phyloP scores from a whole-genome alignment of 2,888 invertebrate genomes.

The Leptopilina myrica region DNA sequence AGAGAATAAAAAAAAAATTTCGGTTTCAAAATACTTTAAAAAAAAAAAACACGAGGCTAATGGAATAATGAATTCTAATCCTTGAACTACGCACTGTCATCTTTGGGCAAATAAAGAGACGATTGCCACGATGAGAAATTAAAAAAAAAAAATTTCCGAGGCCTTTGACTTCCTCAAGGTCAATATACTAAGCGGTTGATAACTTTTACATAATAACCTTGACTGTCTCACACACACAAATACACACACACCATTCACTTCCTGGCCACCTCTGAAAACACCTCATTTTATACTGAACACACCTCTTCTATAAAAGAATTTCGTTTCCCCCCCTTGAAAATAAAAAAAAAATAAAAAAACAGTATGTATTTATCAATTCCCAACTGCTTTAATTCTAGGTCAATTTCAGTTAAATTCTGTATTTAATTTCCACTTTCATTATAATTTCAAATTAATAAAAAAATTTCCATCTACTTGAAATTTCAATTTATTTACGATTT shows the following conservation, averaged over 20 bases:
- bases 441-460: too few species aligned
- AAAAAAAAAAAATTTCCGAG: constrained; percentile 51
- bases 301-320: constrained; percentile 16
- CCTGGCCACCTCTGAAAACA: constrained; percentile 62
- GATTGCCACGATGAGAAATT: constrained; percentile 40
- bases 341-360: too few species aligned
- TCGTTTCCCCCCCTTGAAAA: too few species aligned
- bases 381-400: not conserved
- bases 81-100: constrained; percentile 23
- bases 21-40: not conserved
- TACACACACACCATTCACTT: constrained; percentile 63
- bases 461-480: too few species aligned
- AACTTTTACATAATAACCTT: constrained; percentile 64
- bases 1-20: not conserved
- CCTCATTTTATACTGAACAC: constrained; percentile 13
- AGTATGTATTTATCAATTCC: too few species aligned
- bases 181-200: constrained; percentile 62
- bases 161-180: constrained; percentile 56
- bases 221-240: constrained; percentile 55
- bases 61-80: not conserved
- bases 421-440: too few species aligned
- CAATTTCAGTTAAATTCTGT: not conserved
- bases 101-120: not conserved
- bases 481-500: too few species aligned
- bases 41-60: not conserved